These are phyloP conservation scores for Heloderma charlesbogerti DNA, from an alignment of 2,113 vertebrate genomes.

Conservation along the genomic window DNA sequence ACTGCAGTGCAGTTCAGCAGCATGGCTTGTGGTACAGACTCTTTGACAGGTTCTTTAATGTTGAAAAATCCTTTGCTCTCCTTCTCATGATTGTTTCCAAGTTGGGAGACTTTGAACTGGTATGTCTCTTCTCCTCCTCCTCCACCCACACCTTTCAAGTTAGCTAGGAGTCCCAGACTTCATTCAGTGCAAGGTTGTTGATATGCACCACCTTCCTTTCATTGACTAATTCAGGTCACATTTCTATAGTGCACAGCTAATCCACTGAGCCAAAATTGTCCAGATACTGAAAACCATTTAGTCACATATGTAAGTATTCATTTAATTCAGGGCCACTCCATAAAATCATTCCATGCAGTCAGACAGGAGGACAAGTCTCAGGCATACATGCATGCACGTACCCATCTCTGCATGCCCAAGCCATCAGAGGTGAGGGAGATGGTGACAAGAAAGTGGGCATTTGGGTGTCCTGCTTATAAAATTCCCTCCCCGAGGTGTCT, in stretches of 20 bases:
- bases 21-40: constrained; percentile 58
- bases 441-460: not conserved
- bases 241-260: not conserved
- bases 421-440: not conserved
- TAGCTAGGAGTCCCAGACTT: not conserved
- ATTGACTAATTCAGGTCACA: not conserved
- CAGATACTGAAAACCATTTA: not conserved
- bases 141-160: not conserved
- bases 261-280: not conserved
- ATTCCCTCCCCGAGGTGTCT: not conserved
- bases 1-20: constrained; percentile 44
- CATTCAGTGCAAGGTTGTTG: not conserved
- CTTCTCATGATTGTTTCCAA: constrained; percentile 59
- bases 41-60: constrained; percentile 56
- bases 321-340: not conserved
- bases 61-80: constrained; percentile 66
- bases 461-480: not conserved
- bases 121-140: not conserved
- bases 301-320: not conserved
- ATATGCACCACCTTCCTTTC: not conserved
- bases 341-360: not conserved
- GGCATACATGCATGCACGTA: not conserved
- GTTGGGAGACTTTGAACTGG: constrained; percentile 47
- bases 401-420: not conserved
- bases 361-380: not conserved